These are phyloP conservation scores for Cavia aperea DNA, from an alignment of 2,113 vertebrate species.

Conservation along the genomic window DNA sequence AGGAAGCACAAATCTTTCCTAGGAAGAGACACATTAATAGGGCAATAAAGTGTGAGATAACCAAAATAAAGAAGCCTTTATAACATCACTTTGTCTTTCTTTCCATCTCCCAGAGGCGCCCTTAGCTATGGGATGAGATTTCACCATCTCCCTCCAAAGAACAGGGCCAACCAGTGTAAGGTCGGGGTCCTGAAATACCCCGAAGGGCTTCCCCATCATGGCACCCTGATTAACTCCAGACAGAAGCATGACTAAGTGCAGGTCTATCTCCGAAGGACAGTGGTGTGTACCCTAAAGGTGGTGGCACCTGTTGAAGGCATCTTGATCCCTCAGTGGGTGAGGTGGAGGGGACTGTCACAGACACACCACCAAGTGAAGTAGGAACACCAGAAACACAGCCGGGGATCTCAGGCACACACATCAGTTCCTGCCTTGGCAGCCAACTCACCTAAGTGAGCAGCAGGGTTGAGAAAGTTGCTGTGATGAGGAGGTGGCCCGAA, in stretches of 20 bases:
- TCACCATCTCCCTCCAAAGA: not conserved
- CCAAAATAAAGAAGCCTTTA: not conserved
- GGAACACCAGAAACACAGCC: not conserved
- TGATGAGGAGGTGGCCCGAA: slow-evolving; percentile 93
- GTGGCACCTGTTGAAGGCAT: fast-evolving
- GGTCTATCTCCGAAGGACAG: fast-evolving
- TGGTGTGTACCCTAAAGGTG: fast-evolving
- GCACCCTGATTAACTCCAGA: not conserved
- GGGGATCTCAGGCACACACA: fast-evolving
- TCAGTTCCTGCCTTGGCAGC: fast-evolving
- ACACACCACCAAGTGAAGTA: fast-evolving
- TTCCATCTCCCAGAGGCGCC: not conserved
- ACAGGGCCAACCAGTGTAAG: not conserved
- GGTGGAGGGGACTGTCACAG: fast-evolving
- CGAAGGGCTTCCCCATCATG: fast-evolving
- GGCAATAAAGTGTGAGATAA: not conserved
- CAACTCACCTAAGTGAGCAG: slow-evolving; percentile 88
- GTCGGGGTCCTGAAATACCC: fast-evolving
- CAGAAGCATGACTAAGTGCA: fast-evolving
- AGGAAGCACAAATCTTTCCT: too few species aligned
- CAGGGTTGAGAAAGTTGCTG: slow-evolving; percentile 92
- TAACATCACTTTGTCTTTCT: not conserved
- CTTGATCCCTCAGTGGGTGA: fast-evolving
- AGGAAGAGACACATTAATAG: not conserved
- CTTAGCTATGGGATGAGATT: fast-evolving